Percentiles rank a stretch among this genome's conserved stretches.
These are phyloP conservation scores for Carpatolechia fugitivella DNA, from an alignment of 2,888 invertebrate genomes.

Conservation along the genomic window DNA sequence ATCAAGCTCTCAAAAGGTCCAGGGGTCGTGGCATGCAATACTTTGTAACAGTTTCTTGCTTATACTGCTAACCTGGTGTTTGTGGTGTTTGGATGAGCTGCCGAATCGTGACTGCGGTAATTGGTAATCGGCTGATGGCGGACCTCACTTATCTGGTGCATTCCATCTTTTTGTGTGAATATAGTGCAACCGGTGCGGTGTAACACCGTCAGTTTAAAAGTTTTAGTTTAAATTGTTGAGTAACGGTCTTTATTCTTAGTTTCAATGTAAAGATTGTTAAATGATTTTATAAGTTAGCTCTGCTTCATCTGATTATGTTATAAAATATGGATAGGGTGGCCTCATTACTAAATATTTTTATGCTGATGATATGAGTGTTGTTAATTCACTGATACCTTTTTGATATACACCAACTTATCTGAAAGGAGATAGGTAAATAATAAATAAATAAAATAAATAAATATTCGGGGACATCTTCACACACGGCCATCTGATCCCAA, in stretches of 20 bases:
- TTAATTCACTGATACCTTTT: too few species aligned
- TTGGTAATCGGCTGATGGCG: constrained; percentile 21
- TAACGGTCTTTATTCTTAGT: neutral
- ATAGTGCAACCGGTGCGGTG: constrained; percentile 17
- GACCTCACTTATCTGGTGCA: constrained; percentile 18
- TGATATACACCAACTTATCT: too few species aligned
- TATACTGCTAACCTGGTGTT: constrained; percentile 7
- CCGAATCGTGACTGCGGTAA: constrained; percentile 23
- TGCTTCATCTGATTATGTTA: too few species aligned
- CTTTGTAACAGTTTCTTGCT: neutral
- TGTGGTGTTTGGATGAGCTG: constrained; percentile 21
- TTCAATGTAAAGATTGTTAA: too few species aligned
- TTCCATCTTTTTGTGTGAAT: constrained; percentile 23
- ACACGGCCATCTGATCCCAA: too few species aligned
- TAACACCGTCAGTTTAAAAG: constrained; percentile 4
- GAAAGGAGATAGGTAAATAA: too few species aligned
- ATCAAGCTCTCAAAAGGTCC: neutral
- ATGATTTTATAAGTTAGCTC: too few species aligned
- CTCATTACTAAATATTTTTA: too few species aligned
- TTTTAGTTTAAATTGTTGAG: constrained; percentile 13
- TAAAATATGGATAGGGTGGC: too few species aligned
- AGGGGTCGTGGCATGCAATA: neutral
- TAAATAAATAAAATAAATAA: too few species aligned
- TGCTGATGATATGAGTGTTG: too few species aligned
- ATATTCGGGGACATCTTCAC: too few species aligned